Conservation (phyloP, 1,140 invertebrate species). For the Matsumurasca onukii region DNA sequence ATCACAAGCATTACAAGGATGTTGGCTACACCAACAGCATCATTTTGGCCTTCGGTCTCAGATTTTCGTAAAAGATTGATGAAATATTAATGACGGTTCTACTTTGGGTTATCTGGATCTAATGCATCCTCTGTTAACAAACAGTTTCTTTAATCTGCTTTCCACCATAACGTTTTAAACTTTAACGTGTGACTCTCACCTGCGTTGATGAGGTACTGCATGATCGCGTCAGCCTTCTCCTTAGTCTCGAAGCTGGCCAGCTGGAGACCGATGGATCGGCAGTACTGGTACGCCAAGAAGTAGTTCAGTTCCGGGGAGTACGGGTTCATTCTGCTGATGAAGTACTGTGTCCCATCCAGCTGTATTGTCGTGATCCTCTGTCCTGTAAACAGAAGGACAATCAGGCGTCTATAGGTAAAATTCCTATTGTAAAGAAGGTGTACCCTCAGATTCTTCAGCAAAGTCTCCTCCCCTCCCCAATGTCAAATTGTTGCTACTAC, state of each 20-base stretch:
- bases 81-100: no score
- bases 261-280: slow-evolving; percentile 80
- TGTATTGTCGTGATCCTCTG: slow-evolving; percentile 84
- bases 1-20: no score
- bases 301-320: slow-evolving; percentile 85
- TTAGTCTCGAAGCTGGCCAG: slow-evolving; percentile 80
- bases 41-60: no score
- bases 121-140: no score
- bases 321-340: slow-evolving; percentile 83
- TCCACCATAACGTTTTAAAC: no score
- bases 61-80: no score
- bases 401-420: not conserved
- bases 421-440: no score
- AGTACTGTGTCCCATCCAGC: slow-evolving; percentile 82
- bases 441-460: slow-evolving; percentile 23
- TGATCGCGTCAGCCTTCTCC: slow-evolving; percentile 82
- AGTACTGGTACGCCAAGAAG: slow-evolving; percentile 85
- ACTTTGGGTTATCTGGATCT: no score
- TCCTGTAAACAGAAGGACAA: slow-evolving; percentile 56
- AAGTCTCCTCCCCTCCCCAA: not conserved
- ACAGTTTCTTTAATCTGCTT: no score
- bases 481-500: no score
- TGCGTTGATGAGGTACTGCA: slow-evolving; percentile 76
- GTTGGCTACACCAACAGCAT: no score
- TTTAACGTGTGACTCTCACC: slow-evolving; percentile 49